Conservation (phyloP, 2,888 invertebrate genomes). For the Sesia apiformis region DNA sequence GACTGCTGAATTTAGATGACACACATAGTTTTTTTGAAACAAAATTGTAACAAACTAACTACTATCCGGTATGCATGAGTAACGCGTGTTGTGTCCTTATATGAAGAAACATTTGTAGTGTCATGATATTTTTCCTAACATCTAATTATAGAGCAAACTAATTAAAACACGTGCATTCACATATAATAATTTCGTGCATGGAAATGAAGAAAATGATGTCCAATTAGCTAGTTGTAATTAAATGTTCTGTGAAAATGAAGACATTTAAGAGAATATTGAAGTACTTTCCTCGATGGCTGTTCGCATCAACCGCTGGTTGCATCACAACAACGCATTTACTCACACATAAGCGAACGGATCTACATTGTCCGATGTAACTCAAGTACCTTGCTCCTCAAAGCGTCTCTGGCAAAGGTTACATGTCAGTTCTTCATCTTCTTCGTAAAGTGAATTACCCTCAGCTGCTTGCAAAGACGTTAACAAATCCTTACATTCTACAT, state of each 20-base stretch:
- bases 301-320: conserved; percentile 35
- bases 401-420: conserved; percentile 86
- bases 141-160: conserved; percentile 16
- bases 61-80: conserved; percentile 68
- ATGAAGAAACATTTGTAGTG: background rate
- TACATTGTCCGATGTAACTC: conserved; percentile 45
- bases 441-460: conserved; percentile 76
- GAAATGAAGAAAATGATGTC: conserved; percentile 18
- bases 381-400: conserved; percentile 85
- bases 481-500: conserved; percentile 50
- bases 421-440: conserved; percentile 79
- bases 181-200: conserved; percentile 40
- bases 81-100: conserved; percentile 64
- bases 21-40: background rate
- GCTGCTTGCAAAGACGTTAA: conserved; percentile 79
- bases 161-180: conserved; percentile 39
- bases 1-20: background rate
- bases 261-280: background rate
- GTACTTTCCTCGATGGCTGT: conserved; percentile 14
- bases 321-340: conserved; percentile 73
- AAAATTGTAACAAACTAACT: conserved; percentile 25
- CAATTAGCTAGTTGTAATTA: background rate
- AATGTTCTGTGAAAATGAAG: background rate
- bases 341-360: conserved; percentile 70
- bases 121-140: background rate